Base-by-base conservation (phyloP, 2,113 vertebrate genomes). In the Hemicordylus capensis region DNA sequence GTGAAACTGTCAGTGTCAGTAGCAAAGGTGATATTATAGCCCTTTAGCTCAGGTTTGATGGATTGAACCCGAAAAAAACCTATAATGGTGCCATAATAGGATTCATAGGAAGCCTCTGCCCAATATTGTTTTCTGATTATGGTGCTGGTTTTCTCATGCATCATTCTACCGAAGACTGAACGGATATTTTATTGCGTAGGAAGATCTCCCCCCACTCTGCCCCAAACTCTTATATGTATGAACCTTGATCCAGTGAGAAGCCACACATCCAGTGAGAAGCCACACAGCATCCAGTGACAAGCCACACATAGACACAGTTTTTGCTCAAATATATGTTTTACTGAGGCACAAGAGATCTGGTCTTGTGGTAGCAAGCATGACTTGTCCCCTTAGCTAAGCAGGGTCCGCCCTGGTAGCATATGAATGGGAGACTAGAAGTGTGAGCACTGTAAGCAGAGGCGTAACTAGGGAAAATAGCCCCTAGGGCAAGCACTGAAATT, bases 41-140 rank as follows among this genome's bases (percentile, higher is more conserved):
- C 73, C 15, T 56, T 69, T 76, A 76, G 64, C 63, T 70, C 48
- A 67, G 69, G 51, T 76, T 31, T 87, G 79, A 87, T 76, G 20
- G 24, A 69, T 69, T 78, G 79, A 70, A 87, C 66, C 73, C 46
- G 61, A 22, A 37, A 58, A 72, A 37, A 70, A 17, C 22, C 24
- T 54, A 58, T 58, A 84, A 59, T 37, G 28, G 34, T 42, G 2
- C 31, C 48, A 15, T 46, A 76, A 28, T 81, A 73, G n/a, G 72
- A 69, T 58, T 81, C 31, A 69, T 46, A 67, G n/a, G 42, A 82
- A 87, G 73, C 22, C 11, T 69, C 74, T 81, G 61, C 22, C 56
- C 54, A 67, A 67, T 69, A 59, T 58, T 76, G 31, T 76, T 67
- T 69, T 87, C 63, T 82, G 76, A 73, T 85, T 51, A 77, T 24